Evolutionary conservation across 2,797 vertebrate species (phyloP).

Genomic region (Catharus ustulatus): DNA sequence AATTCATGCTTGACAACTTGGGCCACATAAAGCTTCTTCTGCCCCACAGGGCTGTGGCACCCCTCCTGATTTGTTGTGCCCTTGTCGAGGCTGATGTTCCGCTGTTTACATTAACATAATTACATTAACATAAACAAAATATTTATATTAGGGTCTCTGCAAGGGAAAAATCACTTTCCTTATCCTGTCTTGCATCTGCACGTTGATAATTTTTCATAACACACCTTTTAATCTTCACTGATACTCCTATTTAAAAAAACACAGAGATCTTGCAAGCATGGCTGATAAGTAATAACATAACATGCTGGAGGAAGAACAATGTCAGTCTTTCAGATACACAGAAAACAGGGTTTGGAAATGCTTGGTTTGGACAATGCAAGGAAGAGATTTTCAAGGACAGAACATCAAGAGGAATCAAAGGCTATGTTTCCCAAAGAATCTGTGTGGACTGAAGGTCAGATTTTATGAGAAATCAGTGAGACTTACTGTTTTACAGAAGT

Average conservation of each 20-base stretch:
- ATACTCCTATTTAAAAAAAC: not conserved
- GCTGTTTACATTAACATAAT: constrained; percentile 25
- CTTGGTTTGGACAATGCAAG: not conserved
- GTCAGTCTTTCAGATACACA: not conserved
- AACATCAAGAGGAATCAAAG: not conserved
- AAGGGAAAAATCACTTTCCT: not conserved
- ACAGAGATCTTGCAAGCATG: not conserved
- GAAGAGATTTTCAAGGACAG: not conserved
- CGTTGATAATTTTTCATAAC: not conserved
- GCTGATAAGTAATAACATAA: not conserved
- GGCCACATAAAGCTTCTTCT: not conserved
- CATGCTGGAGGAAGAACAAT: not conserved
- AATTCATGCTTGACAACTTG: fast-evolving
- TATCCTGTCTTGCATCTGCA: not conserved
- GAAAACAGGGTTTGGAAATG: not conserved
- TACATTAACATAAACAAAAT: constrained; percentile 55
- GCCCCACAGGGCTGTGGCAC: not conserved
- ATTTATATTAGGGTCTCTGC: not conserved
- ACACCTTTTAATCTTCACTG: not conserved
- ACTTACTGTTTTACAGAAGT: not conserved
- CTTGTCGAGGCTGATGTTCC: not conserved
- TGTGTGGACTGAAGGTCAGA: not conserved
- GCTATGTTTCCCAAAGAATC: not conserved
- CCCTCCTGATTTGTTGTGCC: constrained; percentile 22
- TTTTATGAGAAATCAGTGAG: not conserved